Evolutionary conservation across 1,140 invertebrate species (phyloP), one percentile per base, ranked within the genome.

Genomic region (Glomeris maerens): DNA sequence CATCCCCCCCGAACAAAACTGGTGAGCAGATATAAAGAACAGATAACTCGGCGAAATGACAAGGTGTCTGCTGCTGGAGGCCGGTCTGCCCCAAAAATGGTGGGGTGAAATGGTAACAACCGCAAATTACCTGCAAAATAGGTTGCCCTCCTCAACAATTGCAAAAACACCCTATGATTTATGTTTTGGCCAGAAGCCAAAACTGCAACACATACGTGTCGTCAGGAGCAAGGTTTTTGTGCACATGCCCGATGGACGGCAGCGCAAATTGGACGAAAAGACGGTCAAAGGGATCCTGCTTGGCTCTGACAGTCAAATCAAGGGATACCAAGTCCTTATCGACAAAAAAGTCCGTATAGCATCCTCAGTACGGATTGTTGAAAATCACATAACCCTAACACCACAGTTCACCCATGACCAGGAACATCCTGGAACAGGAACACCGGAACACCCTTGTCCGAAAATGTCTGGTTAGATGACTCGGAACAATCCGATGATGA

Each of bases 121-220:
- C 29, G 63, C 61, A 5, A 50, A 48, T 45, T 62, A 63, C 47
- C 63, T 72, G 61, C 66, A 68, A 52, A 74, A 72, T 61, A 52
- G 62, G 47, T 60, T 62, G 27, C 55, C 66, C 47, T 66, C 59
- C 45, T 63, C 55, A 57, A 52, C 55, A 57, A 57, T 66, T 58
- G 56, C 52, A 23, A 64, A 61, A 60, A 72, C 70, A 51, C 62
- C 65, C 21, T 55, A 59, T 53, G 62, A 70, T 58, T 52, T 63
- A 48, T 72, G 71, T 64, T 57, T 55, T 58, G 60, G 62, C 49
- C 53, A 53, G 52, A 70, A 66, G 62, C 68, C 70, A 56, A 62
- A 72, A 60, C 57, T 73, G 41, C 62, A 62, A 53, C 61, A 72
- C 61, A 59, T 74, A 47, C 66, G 62, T 58, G 58, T 68, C 36